Base-by-base conservation (phyloP, 2,113 vertebrate species). In the Microcebus murinus region DNA sequence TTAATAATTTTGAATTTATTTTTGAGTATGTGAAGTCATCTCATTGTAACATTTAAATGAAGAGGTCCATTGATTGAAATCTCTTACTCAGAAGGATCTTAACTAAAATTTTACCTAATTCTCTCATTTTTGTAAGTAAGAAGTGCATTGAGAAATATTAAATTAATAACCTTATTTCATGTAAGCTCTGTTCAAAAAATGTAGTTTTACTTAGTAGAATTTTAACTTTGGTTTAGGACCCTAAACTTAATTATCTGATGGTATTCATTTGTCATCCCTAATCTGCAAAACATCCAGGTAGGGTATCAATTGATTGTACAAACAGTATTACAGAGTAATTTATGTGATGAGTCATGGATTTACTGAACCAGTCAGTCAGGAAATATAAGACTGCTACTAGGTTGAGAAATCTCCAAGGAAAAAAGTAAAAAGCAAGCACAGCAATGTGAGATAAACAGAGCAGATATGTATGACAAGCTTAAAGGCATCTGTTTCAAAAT, bases 401-500 rank as follows among this genome's bases (percentile, higher is more conserved):
- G 20, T 9, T 93, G 48, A 80, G 42, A 97, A 97, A 91, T 96
- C 87, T 92, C 90, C 79, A 73, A 36, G 52, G 85, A 67, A 68
- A 68, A 39, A 27, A 52, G 59, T 21, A 52, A 80, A 57, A 81
- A 52, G 8, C 23, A 87, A 86, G 42, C 27, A 88, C 83, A 83
- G 63, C 34, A 76, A 91, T 65, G 27, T 87, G 87, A 92, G 6
- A 48, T 86, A 93, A 95, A 91, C 73, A 91, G 52, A 79, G 18
- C 63, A 93, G 70, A 70, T 90, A 73, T 74, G 74, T 68, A 71
- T 96, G 77, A 67, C 48, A 88, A 92, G 90, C 76, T 90, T 95
- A 42, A 95, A 92, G 89, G 85, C 67, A 90, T 92, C 90, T 96
- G 85, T 92, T 97, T 95, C 18, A 63, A 83, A 84, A 90, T 97